Evolutionary conservation across 2,113 vertebrate genomes (phyloP), one percentile per base, ranked within the genome.

Genomic region (Periophthalmodon schlosseri): DNA sequence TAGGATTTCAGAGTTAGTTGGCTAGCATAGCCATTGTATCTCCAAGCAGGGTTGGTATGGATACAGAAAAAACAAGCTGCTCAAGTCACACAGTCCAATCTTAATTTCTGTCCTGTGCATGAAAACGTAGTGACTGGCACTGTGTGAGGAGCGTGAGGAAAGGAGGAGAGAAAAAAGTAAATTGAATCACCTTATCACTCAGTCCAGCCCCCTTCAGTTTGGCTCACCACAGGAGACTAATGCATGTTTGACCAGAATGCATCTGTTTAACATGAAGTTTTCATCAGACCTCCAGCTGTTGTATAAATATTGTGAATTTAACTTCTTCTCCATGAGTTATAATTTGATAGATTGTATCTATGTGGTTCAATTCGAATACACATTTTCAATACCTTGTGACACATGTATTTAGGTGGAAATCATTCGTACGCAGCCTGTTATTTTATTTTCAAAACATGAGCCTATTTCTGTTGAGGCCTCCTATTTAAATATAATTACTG

Each of bases 221-320:
- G 63, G 18, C 63, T 65, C 33, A 44, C 63, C 18, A 3, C 63
- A 34, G 15, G 60, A 63, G 60, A 33, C 60, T 63, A 63, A 63
- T 34, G 28, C 60, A 63, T 34, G 60, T 63, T 20, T 63, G 34
- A 65, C 63, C 63, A 65, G 63, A 65, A 65, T 36, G 63, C 63
- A 39, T 64, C 61, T 39, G 61, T 64, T 36, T n/a, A 39, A 7
- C 0, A 2, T 10, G 4, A 34, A 16, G 13, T 18, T 63, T 33
- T 63, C 63, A 39, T 39, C 63, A 44, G 34, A 39, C 20, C 63
- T 39, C 34, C 7, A 44, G 63, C 63, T 65, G 34, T 39, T 44
- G 10, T 20, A 39, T 10, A 44, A 65, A 65, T 44, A 65, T 36
- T 12, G 4, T 5, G 10, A 39, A 44, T 65, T 4, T 56, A 9